These are phyloP conservation scores for Camponotus vicinus DNA, from an alignment of 1,140 invertebrate genomes.

Conservation along the genomic window DNA sequence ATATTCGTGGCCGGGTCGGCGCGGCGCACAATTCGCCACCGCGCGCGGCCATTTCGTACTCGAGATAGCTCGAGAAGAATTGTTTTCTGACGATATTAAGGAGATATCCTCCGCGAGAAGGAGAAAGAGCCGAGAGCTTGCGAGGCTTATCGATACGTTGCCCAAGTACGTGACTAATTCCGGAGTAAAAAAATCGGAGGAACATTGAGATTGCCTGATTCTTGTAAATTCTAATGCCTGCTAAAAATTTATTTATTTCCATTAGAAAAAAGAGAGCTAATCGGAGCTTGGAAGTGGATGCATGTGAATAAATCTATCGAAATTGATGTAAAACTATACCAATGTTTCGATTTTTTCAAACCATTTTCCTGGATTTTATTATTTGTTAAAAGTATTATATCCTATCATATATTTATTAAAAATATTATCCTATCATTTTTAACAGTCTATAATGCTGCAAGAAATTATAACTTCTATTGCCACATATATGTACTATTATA, in stretches of 20 bases:
- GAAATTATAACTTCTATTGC: too few relatives aligned
- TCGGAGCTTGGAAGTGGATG: neutral
- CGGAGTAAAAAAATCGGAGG: neutral
- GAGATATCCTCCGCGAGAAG: neutral
- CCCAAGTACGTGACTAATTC: slow-evolving; percentile 11
- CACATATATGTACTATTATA: too few relatives aligned
- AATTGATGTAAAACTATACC: neutral
- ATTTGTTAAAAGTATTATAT: too few relatives aligned
- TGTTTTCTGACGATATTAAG: slow-evolving; percentile 46
- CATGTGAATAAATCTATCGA: neutral
- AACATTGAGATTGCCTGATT: neutral
- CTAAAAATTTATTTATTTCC: slow-evolving; percentile 11
- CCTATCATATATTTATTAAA: too few relatives aligned
- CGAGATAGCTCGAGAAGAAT: slow-evolving; percentile 38
- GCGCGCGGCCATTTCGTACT: slow-evolving; percentile 27
- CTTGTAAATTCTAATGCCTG: neutral
- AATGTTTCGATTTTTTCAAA: too few relatives aligned
- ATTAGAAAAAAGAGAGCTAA: neutral
- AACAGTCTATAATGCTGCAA: too few relatives aligned
- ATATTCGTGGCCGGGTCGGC: slow-evolving; percentile 39
- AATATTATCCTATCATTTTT: too few relatives aligned
- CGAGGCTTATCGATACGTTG: slow-evolving; percentile 27
- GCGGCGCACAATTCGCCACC: slow-evolving; percentile 43
- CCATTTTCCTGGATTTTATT: too few relatives aligned
- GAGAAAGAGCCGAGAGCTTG: neutral